Conservation (phyloP, 2,797 vertebrate genomes). For the Anniella stebbinsi region DNA sequence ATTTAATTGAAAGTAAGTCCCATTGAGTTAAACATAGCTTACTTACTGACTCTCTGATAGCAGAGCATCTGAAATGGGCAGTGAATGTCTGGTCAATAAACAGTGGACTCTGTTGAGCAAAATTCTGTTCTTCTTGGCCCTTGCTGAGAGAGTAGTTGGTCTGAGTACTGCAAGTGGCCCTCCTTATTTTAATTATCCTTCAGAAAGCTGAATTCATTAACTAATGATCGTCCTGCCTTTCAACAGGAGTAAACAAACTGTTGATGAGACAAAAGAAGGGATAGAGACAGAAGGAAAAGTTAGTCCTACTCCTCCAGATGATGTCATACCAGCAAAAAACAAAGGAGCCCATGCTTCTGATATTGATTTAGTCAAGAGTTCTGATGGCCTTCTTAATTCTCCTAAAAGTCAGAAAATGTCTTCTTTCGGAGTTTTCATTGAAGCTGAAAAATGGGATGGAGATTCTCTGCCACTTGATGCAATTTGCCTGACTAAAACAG, state of each 20-base stretch:
- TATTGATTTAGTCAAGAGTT: slow-evolving; percentile 60
- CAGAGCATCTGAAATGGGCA: not conserved
- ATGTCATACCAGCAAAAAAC: slow-evolving; percentile 80
- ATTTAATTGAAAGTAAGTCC: not conserved
- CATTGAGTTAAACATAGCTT: not conserved
- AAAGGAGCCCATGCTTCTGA: slow-evolving; percentile 82
- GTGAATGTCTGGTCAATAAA: not conserved
- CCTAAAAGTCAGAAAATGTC: slow-evolving; percentile 48
- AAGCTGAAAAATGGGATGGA: not conserved
- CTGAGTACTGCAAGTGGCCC: not conserved
- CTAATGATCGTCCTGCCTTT: slow-evolving; percentile 10
- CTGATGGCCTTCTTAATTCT: slow-evolving; percentile 65
- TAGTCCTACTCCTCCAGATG: slow-evolving; percentile 56
- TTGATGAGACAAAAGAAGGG: slow-evolving; percentile 2
- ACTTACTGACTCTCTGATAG: not conserved
- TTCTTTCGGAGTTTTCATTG: slow-evolving; percentile 12
- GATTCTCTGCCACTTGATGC: not conserved
- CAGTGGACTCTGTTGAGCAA: not conserved
- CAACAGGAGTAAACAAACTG: slow-evolving; percentile 61
- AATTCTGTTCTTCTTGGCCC: not conserved
- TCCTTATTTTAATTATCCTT: not conserved
- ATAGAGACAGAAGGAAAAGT: slow-evolving; percentile 61
- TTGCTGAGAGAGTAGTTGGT: not conserved
- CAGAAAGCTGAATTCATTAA: not conserved
- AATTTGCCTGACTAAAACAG: slow-evolving; percentile 1